Percentiles rank a stretch among this genome's conserved stretches.
phyloP scores from a whole-genome alignment of 2,113 vertebrate species.

The Guaruba guarouba region DNA sequence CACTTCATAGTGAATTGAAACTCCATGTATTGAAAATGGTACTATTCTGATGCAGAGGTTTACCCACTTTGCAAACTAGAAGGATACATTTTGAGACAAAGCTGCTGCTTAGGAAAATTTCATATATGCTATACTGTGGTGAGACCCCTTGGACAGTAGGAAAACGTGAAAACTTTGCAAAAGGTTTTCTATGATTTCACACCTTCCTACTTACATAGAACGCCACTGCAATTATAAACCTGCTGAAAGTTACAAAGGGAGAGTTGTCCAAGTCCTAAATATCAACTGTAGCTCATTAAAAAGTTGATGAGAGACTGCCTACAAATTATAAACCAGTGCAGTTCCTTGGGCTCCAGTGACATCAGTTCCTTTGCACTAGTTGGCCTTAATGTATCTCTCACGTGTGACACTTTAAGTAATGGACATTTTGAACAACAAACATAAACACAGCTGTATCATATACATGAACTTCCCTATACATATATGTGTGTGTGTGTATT shows the following conservation, averaged over 20 bases:
- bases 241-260: neutral
- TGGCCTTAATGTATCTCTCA: neutral
- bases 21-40: neutral
- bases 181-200: neutral
- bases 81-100: neutral
- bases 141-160: neutral
- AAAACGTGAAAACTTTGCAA: neutral
- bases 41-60: neutral
- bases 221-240: neutral
- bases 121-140: accelerated
- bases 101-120: neutral
- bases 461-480: neutral
- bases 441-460: neutral
- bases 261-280: neutral
- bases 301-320: neutral
- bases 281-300: neutral
- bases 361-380: neutral
- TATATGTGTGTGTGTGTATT: neutral
- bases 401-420: no score
- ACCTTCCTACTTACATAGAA: neutral
- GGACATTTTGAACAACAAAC: neutral
- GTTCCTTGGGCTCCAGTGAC: neutral
- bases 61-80: neutral
- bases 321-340: neutral
- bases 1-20: neutral